phyloP scores from a whole-genome alignment of 2,888 invertebrate species.

The Phaedon cochleariae region DNA sequence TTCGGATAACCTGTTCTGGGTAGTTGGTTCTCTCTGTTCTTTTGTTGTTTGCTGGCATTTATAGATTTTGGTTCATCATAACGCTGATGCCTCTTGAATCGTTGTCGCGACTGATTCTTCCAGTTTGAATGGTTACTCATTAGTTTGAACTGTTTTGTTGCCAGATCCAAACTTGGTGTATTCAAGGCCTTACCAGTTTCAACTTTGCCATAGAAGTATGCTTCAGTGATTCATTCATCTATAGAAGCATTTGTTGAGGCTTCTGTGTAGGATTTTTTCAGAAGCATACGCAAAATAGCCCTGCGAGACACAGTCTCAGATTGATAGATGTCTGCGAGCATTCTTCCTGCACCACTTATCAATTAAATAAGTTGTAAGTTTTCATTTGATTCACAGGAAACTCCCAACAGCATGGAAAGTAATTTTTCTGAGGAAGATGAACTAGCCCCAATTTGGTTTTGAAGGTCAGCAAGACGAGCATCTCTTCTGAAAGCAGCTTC shows the following conservation, averaged over 20 bases:
- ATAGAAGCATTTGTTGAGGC: not conserved
- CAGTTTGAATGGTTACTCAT: not conserved
- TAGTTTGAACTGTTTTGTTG: not conserved
- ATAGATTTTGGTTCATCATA: not conserved
- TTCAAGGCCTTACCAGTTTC: not conserved
- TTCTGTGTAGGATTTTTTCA: not conserved
- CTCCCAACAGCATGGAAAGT: not conserved
- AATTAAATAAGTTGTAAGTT: not conserved
- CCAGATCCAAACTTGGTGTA: not conserved
- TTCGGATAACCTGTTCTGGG: not conserved
- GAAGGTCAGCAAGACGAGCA: not conserved
- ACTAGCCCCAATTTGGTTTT: not conserved
- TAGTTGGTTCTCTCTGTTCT: not conserved
- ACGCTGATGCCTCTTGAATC: not conserved
- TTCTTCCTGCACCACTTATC: not conserved
- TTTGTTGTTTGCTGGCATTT: not conserved
- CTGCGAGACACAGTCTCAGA: not conserved
- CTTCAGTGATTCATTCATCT: not conserved
- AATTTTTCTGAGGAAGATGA: not conserved
- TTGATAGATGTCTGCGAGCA: not conserved
- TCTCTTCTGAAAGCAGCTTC: not conserved
- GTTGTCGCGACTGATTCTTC: not conserved
- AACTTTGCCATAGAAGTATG: not conserved
- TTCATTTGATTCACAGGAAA: not conserved
- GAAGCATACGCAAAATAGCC: not conserved